Evolutionary conservation across 1,140 invertebrate genomes (phyloP).

Genomic region (Pachyrhynchus sulphureomaculatus): DNA sequence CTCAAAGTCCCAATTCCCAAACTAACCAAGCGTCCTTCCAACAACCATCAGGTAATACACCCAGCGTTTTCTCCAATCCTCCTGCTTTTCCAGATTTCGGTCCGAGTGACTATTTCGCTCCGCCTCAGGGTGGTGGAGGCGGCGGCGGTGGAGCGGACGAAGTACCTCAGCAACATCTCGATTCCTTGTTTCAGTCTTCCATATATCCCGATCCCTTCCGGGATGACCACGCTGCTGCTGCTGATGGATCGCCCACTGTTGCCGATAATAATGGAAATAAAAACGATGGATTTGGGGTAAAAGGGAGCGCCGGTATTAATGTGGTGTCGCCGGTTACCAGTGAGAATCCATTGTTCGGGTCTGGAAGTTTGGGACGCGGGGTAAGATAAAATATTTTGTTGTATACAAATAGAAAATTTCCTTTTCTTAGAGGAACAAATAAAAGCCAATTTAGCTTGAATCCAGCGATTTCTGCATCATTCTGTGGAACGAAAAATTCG

Average conservation of each 20-base stretch:
- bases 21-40: slow-evolving; percentile 42
- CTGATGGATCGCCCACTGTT: slow-evolving; percentile 24
- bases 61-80: slow-evolving; percentile 41
- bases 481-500: too few relatives aligned
- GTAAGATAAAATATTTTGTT: too few relatives aligned
- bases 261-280: slow-evolving; percentile 36
- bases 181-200: slow-evolving; percentile 53
- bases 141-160: too few relatives aligned
- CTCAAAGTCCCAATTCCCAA: slow-evolving; percentile 37
- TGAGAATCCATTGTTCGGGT: slow-evolving; percentile 38
- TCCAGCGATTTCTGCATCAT: too few relatives aligned
- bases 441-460: too few relatives aligned
- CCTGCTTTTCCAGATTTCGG: slow-evolving; percentile 28
- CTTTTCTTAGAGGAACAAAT: too few relatives aligned
- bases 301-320: slow-evolving; percentile 19
- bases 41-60: slow-evolving; percentile 50
- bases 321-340: slow-evolving; percentile 37
- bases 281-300: slow-evolving; percentile 15
- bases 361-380: slow-evolving; percentile 27
- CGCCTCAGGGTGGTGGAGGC: slow-evolving; percentile 6
- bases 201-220: slow-evolving; percentile 64
- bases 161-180: slow-evolving; percentile 33
- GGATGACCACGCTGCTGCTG: slow-evolving; percentile 50
- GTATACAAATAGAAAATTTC: too few relatives aligned
- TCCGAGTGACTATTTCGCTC: slow-evolving; percentile 29